Evolutionary conservation across 2,797 vertebrate species (phyloP).

Genomic region (Premnoplex brunnescens): DNA sequence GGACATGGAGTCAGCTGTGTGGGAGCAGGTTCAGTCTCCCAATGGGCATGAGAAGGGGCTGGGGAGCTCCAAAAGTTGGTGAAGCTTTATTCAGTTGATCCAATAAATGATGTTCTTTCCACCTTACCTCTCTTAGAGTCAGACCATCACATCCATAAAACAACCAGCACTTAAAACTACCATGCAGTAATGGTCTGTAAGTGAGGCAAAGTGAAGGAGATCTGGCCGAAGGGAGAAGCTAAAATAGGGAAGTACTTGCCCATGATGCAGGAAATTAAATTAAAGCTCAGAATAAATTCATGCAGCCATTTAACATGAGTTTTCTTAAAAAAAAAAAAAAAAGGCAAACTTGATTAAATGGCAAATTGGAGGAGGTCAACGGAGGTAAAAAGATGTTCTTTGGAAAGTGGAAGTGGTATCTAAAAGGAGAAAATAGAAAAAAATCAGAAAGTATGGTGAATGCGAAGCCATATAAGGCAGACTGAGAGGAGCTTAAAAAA

Average conservation of each 20-base stretch:
- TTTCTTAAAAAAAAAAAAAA: background rate
- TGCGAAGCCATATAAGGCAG: background rate
- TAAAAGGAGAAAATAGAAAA: background rate
- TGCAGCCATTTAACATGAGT: background rate
- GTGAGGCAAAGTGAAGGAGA: background rate
- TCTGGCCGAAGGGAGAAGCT: background rate
- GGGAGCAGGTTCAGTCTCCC: background rate
- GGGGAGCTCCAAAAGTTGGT: background rate
- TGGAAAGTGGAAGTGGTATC: background rate
- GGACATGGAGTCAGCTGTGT: accelerated
- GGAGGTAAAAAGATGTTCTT: background rate
- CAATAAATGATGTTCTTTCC: background rate
- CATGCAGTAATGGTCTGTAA: background rate
- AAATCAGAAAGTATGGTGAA: background rate
- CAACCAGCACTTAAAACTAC: background rate
- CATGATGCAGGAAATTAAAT: background rate
- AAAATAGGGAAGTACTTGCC: background rate
- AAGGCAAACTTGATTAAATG: background rate
- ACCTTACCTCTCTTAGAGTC: background rate
- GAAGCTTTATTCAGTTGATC: background rate
- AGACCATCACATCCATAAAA: accelerated
- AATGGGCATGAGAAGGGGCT: background rate
- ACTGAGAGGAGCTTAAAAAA: background rate
- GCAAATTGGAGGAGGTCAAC: background rate
- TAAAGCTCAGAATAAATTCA: background rate